phyloP scores from a whole-genome alignment of 2,113 vertebrate species.

The Hymenochirus boettgeri region DNA sequence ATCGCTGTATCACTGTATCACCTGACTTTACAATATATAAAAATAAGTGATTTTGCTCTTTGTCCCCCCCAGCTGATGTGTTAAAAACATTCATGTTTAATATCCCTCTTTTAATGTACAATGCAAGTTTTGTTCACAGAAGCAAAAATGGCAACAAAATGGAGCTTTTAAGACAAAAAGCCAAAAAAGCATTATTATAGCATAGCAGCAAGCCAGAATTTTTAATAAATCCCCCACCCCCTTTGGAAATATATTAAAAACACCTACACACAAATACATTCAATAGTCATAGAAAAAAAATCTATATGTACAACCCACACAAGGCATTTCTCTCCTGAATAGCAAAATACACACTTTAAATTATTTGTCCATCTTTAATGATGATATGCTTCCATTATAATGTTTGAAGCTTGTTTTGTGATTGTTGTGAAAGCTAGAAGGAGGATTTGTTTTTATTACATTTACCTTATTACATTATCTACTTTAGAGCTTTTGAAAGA shows the following conservation, averaged over 20 bases:
- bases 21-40: constrained; percentile 17
- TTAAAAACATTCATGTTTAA: constrained; percentile 52
- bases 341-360: neutral
- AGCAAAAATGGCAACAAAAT: constrained; percentile 39
- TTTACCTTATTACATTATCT: too few relatives aligned
- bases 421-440: too few relatives aligned
- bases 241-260: constrained; percentile 41
- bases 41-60: constrained; percentile 11
- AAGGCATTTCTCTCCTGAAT: constrained; percentile 25
- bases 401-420: too few relatives aligned
- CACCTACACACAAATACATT: constrained; percentile 39
- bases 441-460: too few relatives aligned
- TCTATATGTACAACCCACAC: constrained; percentile 34
- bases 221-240: constrained; percentile 18
- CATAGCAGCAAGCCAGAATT: constrained; percentile 51
- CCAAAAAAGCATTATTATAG: constrained; percentile 44
- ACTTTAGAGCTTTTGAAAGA: too few relatives aligned
- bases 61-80: constrained; percentile 44
- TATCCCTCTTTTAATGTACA: constrained; percentile 41
- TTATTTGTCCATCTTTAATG: too few relatives aligned
- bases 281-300: constrained; percentile 48
- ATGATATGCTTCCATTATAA: too few relatives aligned
- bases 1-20: constrained; percentile 18
- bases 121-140: constrained; percentile 47
- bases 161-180: constrained; percentile 33